Conservation (phyloP, 2,113 vertebrate species). For the Apistogramma diplotaenia region DNA sequence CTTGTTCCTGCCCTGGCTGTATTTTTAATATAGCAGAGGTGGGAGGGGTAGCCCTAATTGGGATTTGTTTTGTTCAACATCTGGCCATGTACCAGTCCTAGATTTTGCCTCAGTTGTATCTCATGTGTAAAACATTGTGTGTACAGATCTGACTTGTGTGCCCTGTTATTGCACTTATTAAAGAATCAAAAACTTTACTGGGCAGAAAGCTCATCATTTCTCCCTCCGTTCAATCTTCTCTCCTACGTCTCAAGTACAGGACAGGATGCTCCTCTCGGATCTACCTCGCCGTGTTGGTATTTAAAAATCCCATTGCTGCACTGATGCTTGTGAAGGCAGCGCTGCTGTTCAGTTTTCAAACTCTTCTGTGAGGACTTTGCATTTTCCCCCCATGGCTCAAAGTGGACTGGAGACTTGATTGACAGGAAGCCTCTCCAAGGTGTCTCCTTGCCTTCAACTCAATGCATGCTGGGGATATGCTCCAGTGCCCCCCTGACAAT, state of each 20-base stretch:
- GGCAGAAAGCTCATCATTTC: background rate
- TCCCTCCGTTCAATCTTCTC: background rate
- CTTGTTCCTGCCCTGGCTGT: conserved; percentile 44
- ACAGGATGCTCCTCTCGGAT: background rate
- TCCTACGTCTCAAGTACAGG: background rate
- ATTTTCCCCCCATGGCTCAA: background rate
- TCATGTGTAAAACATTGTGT: background rate
- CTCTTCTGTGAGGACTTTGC: background rate
- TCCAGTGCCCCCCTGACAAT: conserved; percentile 47
- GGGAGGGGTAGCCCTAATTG: conserved; percentile 37
- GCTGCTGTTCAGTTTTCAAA: background rate
- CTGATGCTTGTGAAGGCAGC: background rate
- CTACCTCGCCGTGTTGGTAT: background rate
- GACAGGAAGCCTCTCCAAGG: conserved; percentile 46
- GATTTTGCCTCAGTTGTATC: conserved; percentile 8
- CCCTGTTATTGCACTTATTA: background rate
- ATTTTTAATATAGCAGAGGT: conserved; percentile 5
- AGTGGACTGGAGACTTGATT: conserved; percentile 19
- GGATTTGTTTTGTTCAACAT: conserved; percentile 53
- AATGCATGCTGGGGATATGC: conserved; percentile 59
- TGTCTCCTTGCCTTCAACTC: conserved; percentile 34
- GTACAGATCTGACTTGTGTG: background rate
- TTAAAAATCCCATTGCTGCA: background rate
- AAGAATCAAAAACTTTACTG: background rate
- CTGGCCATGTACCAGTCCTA: conserved; percentile 32